Evolutionary conservation across 30 jellyfish, hydroid and myxozoan genomes (phyloP).

Genomic region (Aurelia aurita complex sp. Pacific): DNA sequence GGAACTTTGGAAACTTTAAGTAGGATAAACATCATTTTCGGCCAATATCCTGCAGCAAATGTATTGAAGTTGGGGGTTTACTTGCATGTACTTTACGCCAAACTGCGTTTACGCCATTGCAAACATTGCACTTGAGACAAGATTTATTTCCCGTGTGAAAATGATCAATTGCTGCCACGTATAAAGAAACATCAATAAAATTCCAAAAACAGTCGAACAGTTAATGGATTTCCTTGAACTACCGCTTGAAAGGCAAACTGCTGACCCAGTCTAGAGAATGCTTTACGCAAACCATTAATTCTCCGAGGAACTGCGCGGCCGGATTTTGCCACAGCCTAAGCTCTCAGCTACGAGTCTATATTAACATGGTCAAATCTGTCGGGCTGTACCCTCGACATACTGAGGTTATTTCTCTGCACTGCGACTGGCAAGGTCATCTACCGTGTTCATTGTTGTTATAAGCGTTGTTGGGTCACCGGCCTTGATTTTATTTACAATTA

Average conservation of each 20-base stretch:
- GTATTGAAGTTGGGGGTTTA: too few species aligned
- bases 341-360: slow-evolving; percentile 3
- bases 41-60: too few species aligned
- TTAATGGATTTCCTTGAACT: slow-evolving; percentile 2
- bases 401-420: neutral
- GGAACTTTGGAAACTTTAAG: too few species aligned
- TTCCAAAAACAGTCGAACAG: slow-evolving; percentile 2
- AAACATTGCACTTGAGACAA: too few species aligned
- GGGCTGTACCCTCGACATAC: neutral
- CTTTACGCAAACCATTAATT: neutral
- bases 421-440: neutral
- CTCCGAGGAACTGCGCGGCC: slow-evolving; percentile 4
- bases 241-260: neutral
- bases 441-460: neutral
- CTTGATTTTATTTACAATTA: too few species aligned
- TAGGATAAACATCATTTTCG: too few species aligned
- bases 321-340: neutral
- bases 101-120: too few species aligned
- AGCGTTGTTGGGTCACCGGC: neutral
- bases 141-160: too few species aligned
- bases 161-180: too few species aligned
- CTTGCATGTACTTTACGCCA: too few species aligned
- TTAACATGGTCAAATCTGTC: neutral
- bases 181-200: neutral
- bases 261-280: slow-evolving; percentile 2